Base-by-base conservation (phyloP, 1,140 invertebrate genomes). In the Drosophila aff. region DNA sequence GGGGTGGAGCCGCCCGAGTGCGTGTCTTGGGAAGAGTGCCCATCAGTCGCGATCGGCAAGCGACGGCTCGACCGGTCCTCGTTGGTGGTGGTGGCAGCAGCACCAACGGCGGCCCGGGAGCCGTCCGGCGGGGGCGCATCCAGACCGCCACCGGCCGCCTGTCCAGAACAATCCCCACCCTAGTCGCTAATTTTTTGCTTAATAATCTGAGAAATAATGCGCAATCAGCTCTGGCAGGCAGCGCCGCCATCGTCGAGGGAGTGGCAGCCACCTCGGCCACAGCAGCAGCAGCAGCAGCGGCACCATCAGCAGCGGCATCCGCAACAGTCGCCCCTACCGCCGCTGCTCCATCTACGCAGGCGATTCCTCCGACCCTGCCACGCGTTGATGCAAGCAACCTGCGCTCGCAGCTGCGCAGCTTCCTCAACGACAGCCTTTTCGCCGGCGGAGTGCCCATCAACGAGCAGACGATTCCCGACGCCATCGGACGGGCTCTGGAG, bases 201-300 rank as follows among this genome's bases (percentile, higher is more conserved):
- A 81, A 75, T 87, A 81, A 75, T 84, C 47, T 75, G 78, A 83
- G 76, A 89, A 89, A 84, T 87, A 87, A 81, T 89, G 80, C 84
- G 83, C 83, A 65, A 83, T 75, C 74, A 84, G 84, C 84, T 89
- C 41, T 61, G 61, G 68, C 61, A 67, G 80, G 64, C 77, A 50
- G 44, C 33, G 63, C 50, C 46, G 7, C 53, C 16, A 61, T 28
- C 50, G 9, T 53, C 15, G 69, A 21, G n/a, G 80, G 46, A 65
- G n/a, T 9, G 15, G 23, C 63, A 47, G 21, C 41, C 21, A 16
- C 40, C 53, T 9, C 60, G 18, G 16, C 64, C 33, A 31, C 49
- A 15, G 26, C n/a, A 36, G 13, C 36, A 49, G n/a, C 28, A 40
- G 28, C 36, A 18, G 44, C 47, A 13, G 16, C 23, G n/a, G 18